Conservation (phyloP, 1,140 invertebrate species). For the Myzus persicae region DNA sequence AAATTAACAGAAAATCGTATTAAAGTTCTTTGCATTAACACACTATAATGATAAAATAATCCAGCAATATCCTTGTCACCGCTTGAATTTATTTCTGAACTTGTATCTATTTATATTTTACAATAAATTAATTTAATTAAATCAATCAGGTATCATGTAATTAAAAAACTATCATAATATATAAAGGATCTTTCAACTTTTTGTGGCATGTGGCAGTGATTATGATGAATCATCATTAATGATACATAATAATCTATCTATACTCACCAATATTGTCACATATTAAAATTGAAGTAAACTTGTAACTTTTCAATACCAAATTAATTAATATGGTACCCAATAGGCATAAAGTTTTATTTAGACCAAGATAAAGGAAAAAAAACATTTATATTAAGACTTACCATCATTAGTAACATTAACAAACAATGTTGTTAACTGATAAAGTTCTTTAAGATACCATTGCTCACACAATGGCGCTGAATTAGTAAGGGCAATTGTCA, state of each 20-base stretch:
- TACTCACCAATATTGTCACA: background rate
- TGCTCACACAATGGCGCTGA: conserved; percentile 55
- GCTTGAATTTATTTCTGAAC: conserved; percentile 51
- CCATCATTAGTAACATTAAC: conserved; percentile 54
- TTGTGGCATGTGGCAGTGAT: background rate
- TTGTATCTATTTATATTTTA: conserved; percentile 41
- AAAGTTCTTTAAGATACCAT: conserved; percentile 56
- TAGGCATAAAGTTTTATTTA: background rate
- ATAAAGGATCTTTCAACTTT: background rate
- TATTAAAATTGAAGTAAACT: background rate
- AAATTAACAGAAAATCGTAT: conserved; percentile 52
- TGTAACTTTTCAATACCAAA: background rate
- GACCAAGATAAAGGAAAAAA: background rate
- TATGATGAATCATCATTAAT: too few relatives aligned
- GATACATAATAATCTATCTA: background rate
- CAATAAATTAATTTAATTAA: background rate
- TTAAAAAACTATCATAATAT: background rate
- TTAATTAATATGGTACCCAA: background rate
- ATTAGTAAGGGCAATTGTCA: conserved; percentile 53
- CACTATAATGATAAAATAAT: conserved; percentile 55
- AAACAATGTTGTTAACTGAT: conserved; percentile 51
- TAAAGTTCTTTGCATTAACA: conserved; percentile 46
- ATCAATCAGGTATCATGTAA: background rate
- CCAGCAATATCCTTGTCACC: conserved; percentile 55
- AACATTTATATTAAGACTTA: background rate